Base-by-base conservation (phyloP, 2,797 vertebrate species). In the Darevskia nairensis region DNA sequence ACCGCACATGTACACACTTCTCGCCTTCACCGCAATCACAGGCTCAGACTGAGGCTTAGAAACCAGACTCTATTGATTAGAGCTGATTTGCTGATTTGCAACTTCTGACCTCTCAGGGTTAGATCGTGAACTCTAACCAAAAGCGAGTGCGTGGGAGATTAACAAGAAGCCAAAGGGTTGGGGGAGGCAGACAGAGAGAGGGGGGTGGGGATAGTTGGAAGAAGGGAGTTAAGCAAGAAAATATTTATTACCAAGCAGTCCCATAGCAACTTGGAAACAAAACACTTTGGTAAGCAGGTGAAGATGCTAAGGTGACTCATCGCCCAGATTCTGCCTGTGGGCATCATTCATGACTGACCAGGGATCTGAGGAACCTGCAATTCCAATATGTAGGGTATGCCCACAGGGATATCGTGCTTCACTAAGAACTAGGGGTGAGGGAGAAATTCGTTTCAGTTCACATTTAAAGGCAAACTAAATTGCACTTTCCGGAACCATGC, bases 11-110 rank as follows among this genome's bases (percentile, higher is more conserved):
- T 32, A 78, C 7, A 50, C 55, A n/a, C 76, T 50, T 84, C 77
- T 76, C 72, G 55, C 44, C 72, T 85, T 76, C 61, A 39, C 44
- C 46, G 2, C 59, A 72, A 84, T 59, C 77, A 35, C 27, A 80
- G 71, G 76, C 29, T 85, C 69, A 50, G 41, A 32, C 77, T 50
- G 68, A 74, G 64, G 68, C 85, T 87, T 78, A 68, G 50, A 50
- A 84, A 74, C 17, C 76, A 84, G 86, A 32, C 69, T 80, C 55
- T 80, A 5, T 55, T 86, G 85, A 84, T 90, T 87, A 82, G 25
- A 44, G 29, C 9, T 74, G 29, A 44, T 61, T 80, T 79, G 35
- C 68, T 3, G 41, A 84, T 86, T 80, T 68, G 59, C 68, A 75
- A 68, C 77, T 50, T 27, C 82, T 85, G 86, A 85, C 86, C 77